phyloP scores from a whole-genome alignment of 2,797 vertebrate species.

The Staurois parvus region DNA sequence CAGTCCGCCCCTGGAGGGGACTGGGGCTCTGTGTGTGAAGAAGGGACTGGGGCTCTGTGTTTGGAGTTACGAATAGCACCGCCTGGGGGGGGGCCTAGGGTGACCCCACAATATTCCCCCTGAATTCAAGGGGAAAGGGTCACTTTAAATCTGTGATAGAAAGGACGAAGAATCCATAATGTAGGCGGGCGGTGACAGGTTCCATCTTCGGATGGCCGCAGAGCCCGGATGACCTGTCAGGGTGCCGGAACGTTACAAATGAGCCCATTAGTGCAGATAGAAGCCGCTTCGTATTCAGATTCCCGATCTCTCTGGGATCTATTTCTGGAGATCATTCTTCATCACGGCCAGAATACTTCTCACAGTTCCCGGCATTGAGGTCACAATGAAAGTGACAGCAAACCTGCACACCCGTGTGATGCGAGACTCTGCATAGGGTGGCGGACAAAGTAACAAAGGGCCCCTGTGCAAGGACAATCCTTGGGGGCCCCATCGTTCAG shows the following conservation, averaged over 20 bases:
- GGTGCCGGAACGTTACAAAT: slow-evolving; percentile 73
- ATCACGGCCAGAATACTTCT: slow-evolving; percentile 40
- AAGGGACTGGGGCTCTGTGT: too few relatives aligned
- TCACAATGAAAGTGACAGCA: background rate
- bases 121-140: too few relatives aligned
- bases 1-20: too few relatives aligned
- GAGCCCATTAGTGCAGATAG: slow-evolving; percentile 69
- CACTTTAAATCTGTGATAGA: slow-evolving; percentile 67
- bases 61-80: too few relatives aligned
- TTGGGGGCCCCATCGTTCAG: too few relatives aligned
- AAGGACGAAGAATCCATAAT: slow-evolving; percentile 70
- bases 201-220: slow-evolving; percentile 67
- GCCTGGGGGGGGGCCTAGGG: too few relatives aligned
- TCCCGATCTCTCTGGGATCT: slow-evolving; percentile 50
- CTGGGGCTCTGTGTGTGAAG: too few relatives aligned
- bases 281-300: slow-evolving; percentile 68
- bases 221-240: slow-evolving; percentile 68
- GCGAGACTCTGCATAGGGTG: too few relatives aligned
- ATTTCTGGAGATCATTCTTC: slow-evolving; percentile 37
- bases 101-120: too few relatives aligned
- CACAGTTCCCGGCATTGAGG: background rate
- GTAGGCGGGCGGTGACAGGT: slow-evolving; percentile 66
- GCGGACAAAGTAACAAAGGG: too few relatives aligned
- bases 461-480: too few relatives aligned
- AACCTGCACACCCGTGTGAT: background rate